Evolutionary conservation across 2,888 invertebrate species (phyloP), one percentile per base, ranked within the genome.

Genomic region (Zootermopsis nevadensis): DNA sequence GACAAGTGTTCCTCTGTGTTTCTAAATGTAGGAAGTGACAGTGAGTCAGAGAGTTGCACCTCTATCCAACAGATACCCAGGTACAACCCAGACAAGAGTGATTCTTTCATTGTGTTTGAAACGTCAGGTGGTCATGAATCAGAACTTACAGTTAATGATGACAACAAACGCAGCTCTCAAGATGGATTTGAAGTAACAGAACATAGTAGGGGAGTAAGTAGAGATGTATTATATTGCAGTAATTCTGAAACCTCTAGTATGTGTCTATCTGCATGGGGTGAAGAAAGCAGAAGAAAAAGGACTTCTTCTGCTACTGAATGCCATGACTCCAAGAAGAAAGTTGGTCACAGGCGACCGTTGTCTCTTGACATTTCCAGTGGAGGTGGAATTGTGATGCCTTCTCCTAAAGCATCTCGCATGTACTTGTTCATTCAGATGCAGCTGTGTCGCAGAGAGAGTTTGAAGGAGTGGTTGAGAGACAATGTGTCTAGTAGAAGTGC

Each of bases 401-500:
- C 67, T 85, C 86, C 86, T 22, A 88, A 87, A 72, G 74, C 84
- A 27, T 87, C 86, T 42, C 92, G 92, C 88, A 93, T 95, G 88
- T 97, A 95, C 89, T 92, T 99, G 27, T 99, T 97, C 89, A 99
- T 99, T 89, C 99, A 99, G 91, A 99, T 99, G 99, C 98, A 99
- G 90, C 90, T 99, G 85, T 99, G 99, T 87, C 93, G 94, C 82
- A 93, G 94, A 87, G 95, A 97, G 87, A 98, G 97, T 85, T 91
- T 99, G 66, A 95, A 96, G 87, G 97, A 98, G 87, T 99, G 99
- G 99, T 91, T 99, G 60, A 90, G 92, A 81, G 90, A 91, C 30
- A 93, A 94, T 87, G 87, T 87, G 8, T 85, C 85, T 24, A 83
- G 86, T 35, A 87, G 90, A 76, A 87, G 90, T 85, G 85, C 85